Conservation (phyloP, 2,797 vertebrate genomes). For the Tragelaphus oryx region DNA sequence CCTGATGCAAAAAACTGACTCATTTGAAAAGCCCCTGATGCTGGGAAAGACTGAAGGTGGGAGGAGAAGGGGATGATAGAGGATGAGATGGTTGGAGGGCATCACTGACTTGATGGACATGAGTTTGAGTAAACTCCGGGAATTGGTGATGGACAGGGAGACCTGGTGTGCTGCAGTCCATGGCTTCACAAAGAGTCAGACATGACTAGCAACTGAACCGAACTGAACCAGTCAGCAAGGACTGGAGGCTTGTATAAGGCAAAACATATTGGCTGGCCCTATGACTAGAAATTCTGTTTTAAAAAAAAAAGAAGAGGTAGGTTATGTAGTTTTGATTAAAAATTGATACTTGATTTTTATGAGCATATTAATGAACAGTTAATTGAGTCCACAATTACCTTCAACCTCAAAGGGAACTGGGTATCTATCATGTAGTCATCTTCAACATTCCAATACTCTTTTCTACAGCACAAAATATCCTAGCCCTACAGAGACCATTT, state of each 20-base stretch:
- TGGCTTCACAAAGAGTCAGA: background rate
- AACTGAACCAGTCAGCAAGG: background rate
- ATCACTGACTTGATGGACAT: background rate
- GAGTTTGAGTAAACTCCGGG: background rate
- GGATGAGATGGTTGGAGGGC: background rate
- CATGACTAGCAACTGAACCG: fast-evolving
- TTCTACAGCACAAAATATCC: background rate
- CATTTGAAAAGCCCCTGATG: background rate
- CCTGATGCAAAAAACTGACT: background rate
- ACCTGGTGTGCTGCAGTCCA: background rate
- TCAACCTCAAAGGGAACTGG: background rate
- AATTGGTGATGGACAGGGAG: background rate
- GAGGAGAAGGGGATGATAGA: background rate
- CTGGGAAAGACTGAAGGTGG: background rate
- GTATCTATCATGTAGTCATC: background rate
- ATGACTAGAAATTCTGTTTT: background rate
- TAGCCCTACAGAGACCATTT: background rate
- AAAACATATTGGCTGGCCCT: background rate
- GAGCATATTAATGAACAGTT: background rate
- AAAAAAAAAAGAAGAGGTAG: background rate
- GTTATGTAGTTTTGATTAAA: background rate
- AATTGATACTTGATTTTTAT: background rate
- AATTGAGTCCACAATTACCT: background rate
- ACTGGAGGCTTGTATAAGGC: background rate
- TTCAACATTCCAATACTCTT: background rate